Evolutionary conservation across 2,113 vertebrate genomes (phyloP), one percentile per base, ranked within the genome.

Genomic region (Phrynosoma blainvillii): DNA sequence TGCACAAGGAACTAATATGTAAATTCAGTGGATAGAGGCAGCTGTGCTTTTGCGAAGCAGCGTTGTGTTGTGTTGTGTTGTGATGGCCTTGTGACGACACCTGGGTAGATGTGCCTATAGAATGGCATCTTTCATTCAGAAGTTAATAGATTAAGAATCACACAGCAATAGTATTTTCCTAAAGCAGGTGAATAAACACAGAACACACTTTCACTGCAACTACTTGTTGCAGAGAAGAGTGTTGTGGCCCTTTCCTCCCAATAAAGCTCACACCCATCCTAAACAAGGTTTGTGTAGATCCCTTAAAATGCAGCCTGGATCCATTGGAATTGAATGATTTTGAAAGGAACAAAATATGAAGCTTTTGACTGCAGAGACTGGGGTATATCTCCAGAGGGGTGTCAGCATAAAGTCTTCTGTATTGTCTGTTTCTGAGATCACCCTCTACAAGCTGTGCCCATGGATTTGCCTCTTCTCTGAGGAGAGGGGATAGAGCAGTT

Each of bases 1-100:
- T 90, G 91, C 83, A 27, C 91, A 94, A 95, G 92, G 88, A 73
- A 68, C 80, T 89, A 90, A 94, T 93, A 89, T 5, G 13, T 94
- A 96, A 95, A 96, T 95, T 96, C 94, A 90, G 79, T 90, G 84
- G 32, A 89, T 84, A 1, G 11, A 83, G 91, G 86, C 89, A 94
- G 90, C 93, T 80, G 88, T 88, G 93, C 87, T 32, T 84, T 93
- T 91, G 87, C 36, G 91, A 90, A 94, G 93, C 80, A 85, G 68
- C 56, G 71, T 20, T 89, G 79, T 68, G 62, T 0, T 0, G 86
- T 84, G 84, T 94, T 96, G 94, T 27, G 91, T 94, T 93, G 25
- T 91, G 59, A 75, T 27, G 88, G 85, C 92, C 86, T 95, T 89
- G 82, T 79, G 89, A 86, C 92, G 86, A 93, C 89, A 70, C 78